phyloP scores from a whole-genome alignment of 2,888 invertebrate species.

The Heliconius erato region DNA sequence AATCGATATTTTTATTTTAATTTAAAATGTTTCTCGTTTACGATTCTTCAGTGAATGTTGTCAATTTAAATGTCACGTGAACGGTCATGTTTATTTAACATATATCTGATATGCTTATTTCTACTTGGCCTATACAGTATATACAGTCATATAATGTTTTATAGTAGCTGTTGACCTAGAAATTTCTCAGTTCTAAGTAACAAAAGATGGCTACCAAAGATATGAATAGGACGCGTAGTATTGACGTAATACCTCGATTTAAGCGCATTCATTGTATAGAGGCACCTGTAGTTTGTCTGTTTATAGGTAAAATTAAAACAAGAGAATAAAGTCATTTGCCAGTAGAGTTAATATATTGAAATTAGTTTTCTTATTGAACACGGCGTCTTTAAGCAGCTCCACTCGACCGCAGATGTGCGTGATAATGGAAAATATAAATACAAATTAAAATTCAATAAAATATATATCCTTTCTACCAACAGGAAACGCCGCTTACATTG shows the following conservation, averaged over 20 bases:
- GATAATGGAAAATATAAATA: background rate
- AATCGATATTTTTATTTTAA: background rate
- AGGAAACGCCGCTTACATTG: slow-evolving; percentile 18
- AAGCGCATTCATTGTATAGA: slow-evolving; percentile 12
- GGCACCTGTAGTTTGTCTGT: slow-evolving; percentile 9
- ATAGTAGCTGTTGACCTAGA: slow-evolving; percentile 46
- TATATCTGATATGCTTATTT: background rate
- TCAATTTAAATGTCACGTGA: slow-evolving; percentile 16
- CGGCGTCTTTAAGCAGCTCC: background rate
- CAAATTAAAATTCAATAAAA: background rate
- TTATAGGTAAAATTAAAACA: background rate
- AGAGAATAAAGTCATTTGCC: background rate
- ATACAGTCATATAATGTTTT: slow-evolving; percentile 22
- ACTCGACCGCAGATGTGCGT: background rate
- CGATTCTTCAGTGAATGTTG: background rate
- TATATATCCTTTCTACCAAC: background rate
- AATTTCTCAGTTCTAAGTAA: slow-evolving; percentile 45
- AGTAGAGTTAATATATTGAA: background rate
- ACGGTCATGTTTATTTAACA: background rate
- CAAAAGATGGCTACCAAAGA: slow-evolving; percentile 46
- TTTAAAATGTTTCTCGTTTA: background rate
- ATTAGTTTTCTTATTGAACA: background rate
- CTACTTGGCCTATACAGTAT: slow-evolving; percentile 12
- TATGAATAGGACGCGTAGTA: slow-evolving; percentile 41
- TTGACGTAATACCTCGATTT: slow-evolving; percentile 44